A percentile compares a stretch with the other conserved stretches of the same genome.
These are phyloP conservation scores for Eriocheir sinensis DNA, from an alignment of 1,140 invertebrate genomes.

Conservation along the genomic window DNA sequence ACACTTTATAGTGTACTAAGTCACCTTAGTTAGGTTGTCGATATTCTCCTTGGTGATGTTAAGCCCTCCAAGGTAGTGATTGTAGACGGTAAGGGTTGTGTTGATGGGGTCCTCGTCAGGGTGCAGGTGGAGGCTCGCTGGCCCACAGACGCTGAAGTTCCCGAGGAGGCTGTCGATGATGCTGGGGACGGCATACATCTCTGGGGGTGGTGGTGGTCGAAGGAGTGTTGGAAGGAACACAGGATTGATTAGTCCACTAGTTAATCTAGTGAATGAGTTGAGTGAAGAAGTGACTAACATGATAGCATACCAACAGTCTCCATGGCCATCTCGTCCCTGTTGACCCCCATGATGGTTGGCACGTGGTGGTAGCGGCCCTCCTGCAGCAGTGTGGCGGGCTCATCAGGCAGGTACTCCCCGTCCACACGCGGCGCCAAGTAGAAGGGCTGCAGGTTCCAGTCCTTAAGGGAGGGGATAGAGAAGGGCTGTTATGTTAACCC, in stretches of 20 bases:
- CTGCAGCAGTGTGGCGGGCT: constrained; percentile 67
- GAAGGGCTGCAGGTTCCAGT: constrained; percentile 74
- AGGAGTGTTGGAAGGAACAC: no score
- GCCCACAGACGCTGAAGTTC: constrained; percentile 64
- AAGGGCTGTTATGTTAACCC: no score
- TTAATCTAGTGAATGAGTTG: no score
- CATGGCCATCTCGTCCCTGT: constrained; percentile 72
- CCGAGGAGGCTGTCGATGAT: constrained; percentile 59
- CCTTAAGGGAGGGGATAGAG: no score
- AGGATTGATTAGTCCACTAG: no score
- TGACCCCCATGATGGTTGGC: constrained; percentile 71
- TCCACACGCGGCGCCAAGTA: constrained; percentile 75
- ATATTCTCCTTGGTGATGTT: constrained; percentile 64
- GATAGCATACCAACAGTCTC: constrained; percentile 56
- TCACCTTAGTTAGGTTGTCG: constrained; percentile 71
- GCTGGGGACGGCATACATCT: constrained; percentile 58
- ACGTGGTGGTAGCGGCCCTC: constrained; percentile 68
- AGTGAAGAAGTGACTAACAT: not conserved
- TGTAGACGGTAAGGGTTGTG: constrained; percentile 66
- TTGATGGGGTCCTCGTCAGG: constrained; percentile 70
- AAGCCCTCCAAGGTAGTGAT: constrained; percentile 74
- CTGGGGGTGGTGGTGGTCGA: not conserved
- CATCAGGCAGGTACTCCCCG: constrained; percentile 71
- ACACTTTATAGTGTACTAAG: no score
- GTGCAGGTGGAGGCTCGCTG: constrained; percentile 66